phyloP scores from a whole-genome alignment of 2,797 vertebrate genomes.

The Melanotaenia parkinsoni region DNA sequence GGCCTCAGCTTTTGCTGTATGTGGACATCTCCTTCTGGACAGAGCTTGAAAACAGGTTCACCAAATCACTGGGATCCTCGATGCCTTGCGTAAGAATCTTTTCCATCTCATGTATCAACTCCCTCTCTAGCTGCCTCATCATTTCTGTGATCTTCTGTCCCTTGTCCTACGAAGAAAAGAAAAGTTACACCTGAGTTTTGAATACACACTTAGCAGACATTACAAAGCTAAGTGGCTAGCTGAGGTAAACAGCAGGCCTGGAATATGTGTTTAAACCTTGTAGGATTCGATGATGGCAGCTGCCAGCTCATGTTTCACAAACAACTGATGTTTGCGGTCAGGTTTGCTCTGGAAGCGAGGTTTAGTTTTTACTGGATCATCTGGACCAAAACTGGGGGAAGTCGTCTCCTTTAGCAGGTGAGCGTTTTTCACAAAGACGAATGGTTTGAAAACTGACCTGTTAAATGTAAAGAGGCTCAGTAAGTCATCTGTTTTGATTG shows the following conservation, averaged over 20 bases:
- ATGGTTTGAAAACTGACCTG: constrained; percentile 98
- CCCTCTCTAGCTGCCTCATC: constrained; percentile 87
- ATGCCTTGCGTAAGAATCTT: constrained; percentile 78
- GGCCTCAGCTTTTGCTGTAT: constrained; percentile 78
- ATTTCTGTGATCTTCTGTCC: constrained; percentile 82
- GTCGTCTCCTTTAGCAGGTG: constrained; percentile 83
- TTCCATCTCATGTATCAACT: constrained; percentile 86
- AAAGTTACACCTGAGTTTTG: background rate
- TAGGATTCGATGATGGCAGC: constrained; percentile 75
- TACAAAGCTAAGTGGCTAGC: background rate
- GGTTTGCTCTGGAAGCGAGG: constrained; percentile 91
- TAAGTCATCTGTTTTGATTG: background rate
- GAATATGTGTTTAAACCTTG: constrained; percentile 58
- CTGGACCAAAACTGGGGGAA: constrained; percentile 88
- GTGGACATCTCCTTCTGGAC: constrained; percentile 85
- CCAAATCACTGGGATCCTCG: constrained; percentile 74
- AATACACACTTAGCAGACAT: background rate
- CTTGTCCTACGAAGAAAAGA: constrained; percentile 79
- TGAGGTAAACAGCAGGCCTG: background rate
- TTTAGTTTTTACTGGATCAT: constrained; percentile 90
- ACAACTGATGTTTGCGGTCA: constrained; percentile 91
- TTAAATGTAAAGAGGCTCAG: constrained; percentile 1
- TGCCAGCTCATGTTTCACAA: constrained; percentile 88
- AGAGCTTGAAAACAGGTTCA: constrained; percentile 85
- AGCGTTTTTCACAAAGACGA: constrained; percentile 89